Evolutionary conservation across 2,888 invertebrate genomes (phyloP).

Genomic region (Stegophylla sp.): DNA sequence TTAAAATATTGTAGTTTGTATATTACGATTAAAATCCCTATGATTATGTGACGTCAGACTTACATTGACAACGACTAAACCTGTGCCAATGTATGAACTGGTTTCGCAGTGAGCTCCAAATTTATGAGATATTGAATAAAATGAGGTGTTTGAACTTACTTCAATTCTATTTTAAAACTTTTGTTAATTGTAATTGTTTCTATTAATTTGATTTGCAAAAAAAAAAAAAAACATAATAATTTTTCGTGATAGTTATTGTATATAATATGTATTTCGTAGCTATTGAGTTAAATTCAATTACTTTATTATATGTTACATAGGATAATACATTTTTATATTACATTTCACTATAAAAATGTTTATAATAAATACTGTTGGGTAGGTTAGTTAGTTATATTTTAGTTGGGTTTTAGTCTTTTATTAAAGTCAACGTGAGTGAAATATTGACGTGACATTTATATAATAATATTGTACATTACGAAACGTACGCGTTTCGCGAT

Average conservation of each 20-base stretch:
- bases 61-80: too few relatives aligned
- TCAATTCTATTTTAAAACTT: neutral
- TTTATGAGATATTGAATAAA: neutral
- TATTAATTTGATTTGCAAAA: neutral
- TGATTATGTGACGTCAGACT: neutral
- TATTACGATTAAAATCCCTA: neutral
- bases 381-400: too few relatives aligned
- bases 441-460: conserved; percentile 38
- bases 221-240: neutral
- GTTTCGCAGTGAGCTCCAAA: neutral
- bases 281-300: too few relatives aligned
- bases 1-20: neutral
- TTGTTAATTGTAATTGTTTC: neutral
- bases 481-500: conserved; percentile 17
- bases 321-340: too few relatives aligned
- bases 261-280: neutral
- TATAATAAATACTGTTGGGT: neutral
- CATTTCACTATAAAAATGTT: neutral
- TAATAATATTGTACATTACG: conserved; percentile 4
- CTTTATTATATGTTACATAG: too few relatives aligned
- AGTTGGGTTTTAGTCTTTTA: neutral
- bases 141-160: neutral
- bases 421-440: neutral
- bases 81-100: neutral
- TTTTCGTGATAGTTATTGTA: conserved; percentile 17